A percentile compares a stretch with the other conserved stretches of the same genome.
Conservation (phyloP, 2,888 invertebrate genomes). For the Himalopsyche kuldschensis region DNA sequence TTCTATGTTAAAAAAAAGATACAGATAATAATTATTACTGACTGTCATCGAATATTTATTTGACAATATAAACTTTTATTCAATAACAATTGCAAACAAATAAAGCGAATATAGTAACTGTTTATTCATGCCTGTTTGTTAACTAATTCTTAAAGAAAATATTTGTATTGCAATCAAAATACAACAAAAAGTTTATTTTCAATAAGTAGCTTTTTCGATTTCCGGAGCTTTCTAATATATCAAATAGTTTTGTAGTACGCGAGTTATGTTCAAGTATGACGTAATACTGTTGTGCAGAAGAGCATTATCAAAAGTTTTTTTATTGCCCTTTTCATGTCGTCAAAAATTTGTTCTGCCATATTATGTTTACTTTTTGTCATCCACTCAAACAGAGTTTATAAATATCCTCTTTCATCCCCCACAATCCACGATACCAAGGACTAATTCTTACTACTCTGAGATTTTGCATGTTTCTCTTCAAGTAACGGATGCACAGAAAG, state of each 20-base stretch:
- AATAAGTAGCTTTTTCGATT: background rate
- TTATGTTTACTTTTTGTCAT: constrained; percentile 36
- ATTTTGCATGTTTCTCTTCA: background rate
- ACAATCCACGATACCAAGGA: background rate
- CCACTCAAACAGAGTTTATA: constrained; percentile 28
- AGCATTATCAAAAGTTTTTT: background rate
- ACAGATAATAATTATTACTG: no score
- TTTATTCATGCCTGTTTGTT: no score
- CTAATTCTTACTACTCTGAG: constrained; percentile 18
- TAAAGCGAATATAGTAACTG: no score
- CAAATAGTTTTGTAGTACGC: background rate
- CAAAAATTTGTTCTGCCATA: constrained; percentile 25
- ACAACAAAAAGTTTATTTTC: background rate
- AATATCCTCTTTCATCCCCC: constrained; percentile 23
- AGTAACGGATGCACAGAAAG: constrained; percentile 9
- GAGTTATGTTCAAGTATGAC: constrained; percentile 15
- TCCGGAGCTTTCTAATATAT: background rate
- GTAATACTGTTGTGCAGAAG: constrained; percentile 8
- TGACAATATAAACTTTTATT: no score
- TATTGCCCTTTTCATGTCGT: constrained; percentile 28
- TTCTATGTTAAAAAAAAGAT: no score
- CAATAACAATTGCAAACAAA: no score
- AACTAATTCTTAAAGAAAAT: no score
- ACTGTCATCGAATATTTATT: no score
- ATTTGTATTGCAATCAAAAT: no score